phyloP scores from a whole-genome alignment of 2,797 vertebrate species.

The Ptychobarbus kaznakovi region DNA sequence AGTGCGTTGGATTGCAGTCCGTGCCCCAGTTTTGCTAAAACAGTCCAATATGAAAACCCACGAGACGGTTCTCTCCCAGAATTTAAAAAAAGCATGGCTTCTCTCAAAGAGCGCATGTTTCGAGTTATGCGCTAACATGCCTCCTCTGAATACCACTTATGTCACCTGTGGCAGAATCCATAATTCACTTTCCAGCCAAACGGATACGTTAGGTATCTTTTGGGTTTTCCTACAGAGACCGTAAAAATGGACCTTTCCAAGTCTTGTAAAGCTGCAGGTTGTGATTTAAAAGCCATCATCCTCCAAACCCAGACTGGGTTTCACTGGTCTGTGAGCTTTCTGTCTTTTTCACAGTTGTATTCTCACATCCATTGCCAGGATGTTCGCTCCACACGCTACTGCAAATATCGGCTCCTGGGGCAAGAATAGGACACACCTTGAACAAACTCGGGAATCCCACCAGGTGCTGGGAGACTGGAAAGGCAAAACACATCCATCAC shows the following conservation, averaged over 20 bases:
- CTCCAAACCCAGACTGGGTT: conserved; percentile 18
- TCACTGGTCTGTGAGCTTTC: background rate
- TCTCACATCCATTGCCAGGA: conserved; percentile 20
- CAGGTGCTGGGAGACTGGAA: conserved; percentile 23
- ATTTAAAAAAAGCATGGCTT: background rate
- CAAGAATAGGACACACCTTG: conserved; percentile 39
- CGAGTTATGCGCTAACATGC: conserved; percentile 5
- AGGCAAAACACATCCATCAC: conserved; percentile 37
- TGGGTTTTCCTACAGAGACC: conserved; percentile 13
- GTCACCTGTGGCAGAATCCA: conserved; percentile 32
- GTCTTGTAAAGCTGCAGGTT: conserved; percentile 28
- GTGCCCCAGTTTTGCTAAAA: conserved; percentile 24
- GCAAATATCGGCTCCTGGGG: conserved; percentile 31
- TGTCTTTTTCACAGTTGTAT: background rate
- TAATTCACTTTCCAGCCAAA: conserved; percentile 38
- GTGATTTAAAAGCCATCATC: conserved; percentile 29
- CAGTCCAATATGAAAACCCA: conserved; percentile 7
- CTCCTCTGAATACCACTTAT: conserved; percentile 10
- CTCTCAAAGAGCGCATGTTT: conserved; percentile 5
- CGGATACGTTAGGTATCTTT: conserved; percentile 34
- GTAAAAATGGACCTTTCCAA: conserved; percentile 2
- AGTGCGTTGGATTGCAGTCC: conserved; percentile 13
- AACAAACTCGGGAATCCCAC: conserved; percentile 16
- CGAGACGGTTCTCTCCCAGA: background rate
- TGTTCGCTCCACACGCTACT: conserved; percentile 14